A percentile compares a stretch with the other conserved stretches of the same genome.
phyloP scores from a whole-genome alignment of 2,113 vertebrate species.

The Balaeniceps rex region DNA sequence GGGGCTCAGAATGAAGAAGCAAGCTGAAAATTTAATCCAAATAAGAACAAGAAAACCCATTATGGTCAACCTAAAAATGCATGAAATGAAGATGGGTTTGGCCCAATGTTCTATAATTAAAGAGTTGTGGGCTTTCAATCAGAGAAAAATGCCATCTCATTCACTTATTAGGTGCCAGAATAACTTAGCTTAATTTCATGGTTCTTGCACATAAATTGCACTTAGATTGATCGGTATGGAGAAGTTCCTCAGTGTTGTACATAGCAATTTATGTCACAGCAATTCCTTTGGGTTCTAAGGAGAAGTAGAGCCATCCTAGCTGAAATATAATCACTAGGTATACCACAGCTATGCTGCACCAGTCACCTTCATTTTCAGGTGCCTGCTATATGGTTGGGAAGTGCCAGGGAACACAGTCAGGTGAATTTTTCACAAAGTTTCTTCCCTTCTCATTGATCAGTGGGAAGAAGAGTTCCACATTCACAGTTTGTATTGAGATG shows the following conservation, averaged over 20 bases:
- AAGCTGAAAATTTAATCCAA: conserved; percentile 7
- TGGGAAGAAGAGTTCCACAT: background rate
- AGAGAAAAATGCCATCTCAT: background rate
- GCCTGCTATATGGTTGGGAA: background rate
- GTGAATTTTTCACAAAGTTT: background rate
- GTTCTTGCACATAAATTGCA: conserved; percentile 66
- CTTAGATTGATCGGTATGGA: conserved; percentile 35
- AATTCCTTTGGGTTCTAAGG: background rate
- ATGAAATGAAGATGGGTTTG: conserved; percentile 38
- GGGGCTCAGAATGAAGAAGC: background rate
- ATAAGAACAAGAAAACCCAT: conserved; percentile 3
- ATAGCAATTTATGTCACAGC: conserved; percentile 1
- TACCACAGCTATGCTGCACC: background rate
- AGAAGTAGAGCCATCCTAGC: background rate
- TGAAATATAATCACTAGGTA: background rate
- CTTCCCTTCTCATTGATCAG: background rate
- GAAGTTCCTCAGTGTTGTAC: background rate
- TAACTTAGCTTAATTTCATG: conserved; percentile 64
- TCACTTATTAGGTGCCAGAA: conserved; percentile 34
- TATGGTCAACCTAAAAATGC: conserved; percentile 4
- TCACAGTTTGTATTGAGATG: background rate
- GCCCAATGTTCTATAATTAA: conserved; percentile 34
- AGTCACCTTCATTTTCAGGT: background rate
- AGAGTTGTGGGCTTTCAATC: conserved; percentile 20
- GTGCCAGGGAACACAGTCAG: background rate